Evolutionary conservation across 1,140 invertebrate genomes (phyloP).

Genomic region (Diploscapter pachys): DNA sequence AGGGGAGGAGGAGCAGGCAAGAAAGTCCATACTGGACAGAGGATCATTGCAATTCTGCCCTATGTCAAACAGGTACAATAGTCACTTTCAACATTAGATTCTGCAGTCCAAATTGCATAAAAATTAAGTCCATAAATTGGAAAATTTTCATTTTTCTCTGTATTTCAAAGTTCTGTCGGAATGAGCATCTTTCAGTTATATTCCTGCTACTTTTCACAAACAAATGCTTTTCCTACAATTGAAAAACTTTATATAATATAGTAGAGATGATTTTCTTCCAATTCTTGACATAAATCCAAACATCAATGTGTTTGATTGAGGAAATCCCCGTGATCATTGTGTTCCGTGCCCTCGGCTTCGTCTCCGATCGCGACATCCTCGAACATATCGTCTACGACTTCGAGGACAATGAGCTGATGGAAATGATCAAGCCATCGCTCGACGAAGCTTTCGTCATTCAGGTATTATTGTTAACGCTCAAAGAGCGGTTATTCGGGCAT

Average conservation of each 20-base stretch:
- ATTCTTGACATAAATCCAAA: too few relatives aligned
- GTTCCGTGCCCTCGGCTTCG: conserved; percentile 89
- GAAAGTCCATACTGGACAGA: conserved; percentile 94
- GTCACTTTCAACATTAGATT: too few relatives aligned
- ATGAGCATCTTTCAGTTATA: too few relatives aligned
- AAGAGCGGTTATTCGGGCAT: too few relatives aligned
- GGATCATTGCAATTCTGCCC: conserved; percentile 92
- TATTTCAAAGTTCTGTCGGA: too few relatives aligned
- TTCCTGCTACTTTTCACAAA: too few relatives aligned
- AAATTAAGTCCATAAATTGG: too few relatives aligned
- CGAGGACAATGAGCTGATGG: conserved; percentile 98
- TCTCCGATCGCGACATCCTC: conserved; percentile 94
- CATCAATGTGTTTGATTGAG: conserved; percentile 59
- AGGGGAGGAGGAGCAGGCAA: conserved; percentile 70
- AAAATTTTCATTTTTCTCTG: too few relatives aligned
- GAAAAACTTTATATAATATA: too few relatives aligned
- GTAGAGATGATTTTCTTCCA: too few relatives aligned
- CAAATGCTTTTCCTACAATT: not conserved
- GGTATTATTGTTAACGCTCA: conserved; percentile 23
- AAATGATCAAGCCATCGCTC: conserved; percentile 96
- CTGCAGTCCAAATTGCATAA: too few relatives aligned
- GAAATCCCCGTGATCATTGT: conserved; percentile 99
- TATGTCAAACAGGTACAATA: conserved; percentile 78
- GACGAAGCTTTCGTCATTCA: conserved; percentile 96
- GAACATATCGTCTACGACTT: conserved; percentile 99